Conservation (phyloP, 2,888 invertebrate species). For the Psylliodes chrysocephalus region DNA sequence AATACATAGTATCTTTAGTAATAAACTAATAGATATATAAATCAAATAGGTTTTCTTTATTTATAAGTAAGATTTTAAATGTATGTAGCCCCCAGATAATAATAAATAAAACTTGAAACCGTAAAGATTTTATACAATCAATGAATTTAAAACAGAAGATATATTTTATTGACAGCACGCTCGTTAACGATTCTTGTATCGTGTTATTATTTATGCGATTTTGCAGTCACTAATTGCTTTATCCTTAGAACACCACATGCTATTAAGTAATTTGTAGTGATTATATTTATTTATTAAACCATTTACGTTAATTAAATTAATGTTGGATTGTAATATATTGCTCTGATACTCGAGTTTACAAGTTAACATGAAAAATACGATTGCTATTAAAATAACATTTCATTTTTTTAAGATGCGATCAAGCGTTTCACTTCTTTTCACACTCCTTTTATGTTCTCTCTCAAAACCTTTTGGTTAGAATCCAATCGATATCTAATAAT, state of each 20-base stretch:
- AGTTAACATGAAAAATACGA: slow-evolving; percentile 11
- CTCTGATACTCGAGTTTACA: background rate
- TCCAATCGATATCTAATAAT: no score
- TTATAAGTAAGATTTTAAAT: slow-evolving; percentile 1
- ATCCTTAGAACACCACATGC: slow-evolving; percentile 30
- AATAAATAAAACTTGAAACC: slow-evolving; percentile 9
- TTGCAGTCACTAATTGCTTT: slow-evolving; percentile 29
- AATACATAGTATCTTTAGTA: no score
- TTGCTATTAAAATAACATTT: background rate
- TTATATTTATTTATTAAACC: slow-evolving; percentile 25
- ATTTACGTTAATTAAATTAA: slow-evolving; percentile 25
- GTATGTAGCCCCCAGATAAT: slow-evolving; percentile 8
- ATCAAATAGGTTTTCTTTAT: background rate
- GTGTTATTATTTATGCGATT: slow-evolving; percentile 26
- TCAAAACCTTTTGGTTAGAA: no score
- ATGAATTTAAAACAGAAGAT: slow-evolving; percentile 20
- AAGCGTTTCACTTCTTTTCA: slow-evolving; percentile 4
- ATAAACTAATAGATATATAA: slow-evolving; percentile 4
- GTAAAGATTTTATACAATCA: slow-evolving; percentile 5
- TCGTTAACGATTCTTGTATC: slow-evolving; percentile 24
- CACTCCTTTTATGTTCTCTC: background rate
- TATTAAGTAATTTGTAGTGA: slow-evolving; percentile 28
- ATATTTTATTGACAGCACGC: slow-evolving; percentile 22
- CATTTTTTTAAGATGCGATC: background rate
- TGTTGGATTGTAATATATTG: slow-evolving; percentile 14